These are phyloP conservation scores for Galaxias olidus DNA, from an alignment of 2,797 vertebrate genomes.

Conservation along the genomic window DNA sequence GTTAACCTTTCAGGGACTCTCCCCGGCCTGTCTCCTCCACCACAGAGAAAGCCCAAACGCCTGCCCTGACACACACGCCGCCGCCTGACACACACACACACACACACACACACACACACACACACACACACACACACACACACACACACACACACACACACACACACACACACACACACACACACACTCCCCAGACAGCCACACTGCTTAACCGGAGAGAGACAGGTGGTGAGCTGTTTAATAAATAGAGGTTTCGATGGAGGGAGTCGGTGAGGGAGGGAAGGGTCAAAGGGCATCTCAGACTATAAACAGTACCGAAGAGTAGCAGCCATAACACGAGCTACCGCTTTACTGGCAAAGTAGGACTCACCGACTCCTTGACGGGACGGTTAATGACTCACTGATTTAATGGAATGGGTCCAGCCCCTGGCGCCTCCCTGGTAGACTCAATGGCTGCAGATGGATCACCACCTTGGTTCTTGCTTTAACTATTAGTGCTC, in stretches of 20 bases:
- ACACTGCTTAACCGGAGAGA: too few species aligned
- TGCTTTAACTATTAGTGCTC: constrained; percentile 5
- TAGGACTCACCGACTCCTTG: too few species aligned
- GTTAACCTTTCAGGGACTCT: constrained; percentile 64
- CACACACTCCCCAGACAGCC: constrained; percentile 18
- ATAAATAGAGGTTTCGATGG: too few species aligned
- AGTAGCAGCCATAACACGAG: too few species aligned
- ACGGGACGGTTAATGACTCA: too few species aligned
- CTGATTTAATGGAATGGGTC: too few species aligned
- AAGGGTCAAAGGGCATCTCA: too few species aligned
- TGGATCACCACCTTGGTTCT: constrained; percentile 24
- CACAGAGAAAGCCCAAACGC: constrained; percentile 19
- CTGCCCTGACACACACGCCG: constrained; percentile 5
- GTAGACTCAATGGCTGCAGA: constrained; percentile 16
- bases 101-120: constrained; percentile 15
- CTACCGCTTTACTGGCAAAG: too few species aligned
- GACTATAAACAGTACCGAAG: too few species aligned
- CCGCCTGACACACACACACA: not conserved
- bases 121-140: constrained; percentile 13
- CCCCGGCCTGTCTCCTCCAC: constrained; percentile 41
- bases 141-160: not conserved
- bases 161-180: constrained; percentile 1
- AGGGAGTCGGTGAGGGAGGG: too few species aligned
- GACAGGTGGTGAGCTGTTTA: too few species aligned
- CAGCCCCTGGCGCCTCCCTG: too few species aligned